Evolutionary conservation across 2,888 invertebrate species (phyloP).

Genomic region (Plagodis pulveraria): DNA sequence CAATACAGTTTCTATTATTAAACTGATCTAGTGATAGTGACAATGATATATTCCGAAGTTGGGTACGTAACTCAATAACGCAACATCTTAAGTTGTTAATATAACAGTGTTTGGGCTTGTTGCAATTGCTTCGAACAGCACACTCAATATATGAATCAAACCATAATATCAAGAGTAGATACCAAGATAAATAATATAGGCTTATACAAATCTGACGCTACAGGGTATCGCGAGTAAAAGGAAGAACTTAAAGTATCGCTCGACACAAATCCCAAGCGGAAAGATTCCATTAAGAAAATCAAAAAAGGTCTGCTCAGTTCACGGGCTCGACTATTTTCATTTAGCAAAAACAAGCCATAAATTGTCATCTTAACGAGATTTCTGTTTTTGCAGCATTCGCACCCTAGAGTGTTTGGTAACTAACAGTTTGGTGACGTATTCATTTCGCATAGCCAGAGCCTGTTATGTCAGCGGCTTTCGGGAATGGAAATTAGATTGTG

Average conservation of each 20-base stretch:
- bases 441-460: slow-evolving; percentile 47
- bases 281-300: slow-evolving; percentile 85
- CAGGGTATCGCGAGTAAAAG: slow-evolving; percentile 62
- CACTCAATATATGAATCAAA: no score
- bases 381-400: slow-evolving; percentile 82
- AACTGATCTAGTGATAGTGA: no score
- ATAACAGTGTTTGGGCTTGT: no score
- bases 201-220: slow-evolving; percentile 55
- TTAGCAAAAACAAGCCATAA: slow-evolving; percentile 85
- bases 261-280: slow-evolving; percentile 81
- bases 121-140: no score
- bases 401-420: slow-evolving; percentile 69
- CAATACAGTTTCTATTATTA: no score
- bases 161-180: slow-evolving; percentile 29
- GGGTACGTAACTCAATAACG: no score
- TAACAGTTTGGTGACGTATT: slow-evolving; percentile 61
- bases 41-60: no score
- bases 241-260: slow-evolving; percentile 73
- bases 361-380: slow-evolving; percentile 85
- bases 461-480: slow-evolving; percentile 61
- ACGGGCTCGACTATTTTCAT: slow-evolving; percentile 82
- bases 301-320: slow-evolving; percentile 82
- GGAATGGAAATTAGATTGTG: slow-evolving; percentile 26
- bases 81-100: no score
- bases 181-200: slow-evolving; percentile 50